Conservation (phyloP, 1,140 invertebrate genomes). For the Dendrolimus punctatus region DNA sequence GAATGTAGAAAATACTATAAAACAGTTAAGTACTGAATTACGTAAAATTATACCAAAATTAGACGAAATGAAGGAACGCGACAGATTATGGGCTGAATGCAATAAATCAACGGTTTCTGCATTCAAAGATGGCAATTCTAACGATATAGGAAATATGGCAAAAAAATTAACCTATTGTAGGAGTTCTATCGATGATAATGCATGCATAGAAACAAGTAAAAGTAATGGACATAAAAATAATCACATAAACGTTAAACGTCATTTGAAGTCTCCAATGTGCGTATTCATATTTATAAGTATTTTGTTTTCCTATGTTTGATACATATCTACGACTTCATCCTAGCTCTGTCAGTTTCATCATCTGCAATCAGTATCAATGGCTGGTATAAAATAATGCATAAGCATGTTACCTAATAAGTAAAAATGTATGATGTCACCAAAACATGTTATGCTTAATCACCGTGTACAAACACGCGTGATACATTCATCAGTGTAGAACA, state of each 20-base stretch:
- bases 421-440: no score
- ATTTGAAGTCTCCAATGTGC: constrained; percentile 12
- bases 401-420: no score
- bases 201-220: no score
- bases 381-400: no score
- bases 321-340: no score
- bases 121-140: constrained; percentile 44
- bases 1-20: constrained; percentile 62
- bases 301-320: background rate
- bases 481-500: no score
- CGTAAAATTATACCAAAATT: constrained; percentile 64
- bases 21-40: constrained; percentile 59
- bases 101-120: constrained; percentile 32
- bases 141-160: constrained; percentile 33
- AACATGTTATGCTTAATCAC: background rate
- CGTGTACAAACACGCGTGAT: background rate
- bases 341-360: no score
- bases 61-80: constrained; percentile 60
- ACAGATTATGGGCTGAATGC: constrained; percentile 47
- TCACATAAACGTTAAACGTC: constrained; percentile 10
- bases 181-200: no score
- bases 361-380: no score
- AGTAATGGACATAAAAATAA: constrained; percentile 4
- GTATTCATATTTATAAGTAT: constrained; percentile 1
- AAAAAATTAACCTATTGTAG: background rate